Base-by-base conservation (phyloP, 2,113 vertebrate species). In the Edolisoma coerulescens region DNA sequence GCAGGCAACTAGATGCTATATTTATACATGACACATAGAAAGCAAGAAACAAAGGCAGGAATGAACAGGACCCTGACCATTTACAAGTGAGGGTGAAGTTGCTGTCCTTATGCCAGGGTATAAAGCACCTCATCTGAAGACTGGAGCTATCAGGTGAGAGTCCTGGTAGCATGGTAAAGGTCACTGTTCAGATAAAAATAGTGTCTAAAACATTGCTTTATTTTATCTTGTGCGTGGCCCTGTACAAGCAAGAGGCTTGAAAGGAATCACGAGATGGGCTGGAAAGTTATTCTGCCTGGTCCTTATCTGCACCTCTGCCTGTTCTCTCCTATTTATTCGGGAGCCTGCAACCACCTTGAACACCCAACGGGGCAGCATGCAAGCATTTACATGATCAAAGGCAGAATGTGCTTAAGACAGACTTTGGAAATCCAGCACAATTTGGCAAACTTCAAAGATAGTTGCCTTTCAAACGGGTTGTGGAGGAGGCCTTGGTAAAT, bases 401-500 rank as follows among this genome's bases (percentile, higher is more conserved):
- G 90, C 65, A 87, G 85, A 96, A 96, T 73, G 91, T 73, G 91
- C 91, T 96, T 93, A 90, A 97, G 91, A 90, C 93, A 96, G 95
- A 75, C 85, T 84, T 74, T 89, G 87, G 90, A 96, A 96, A 95
- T 87, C 76, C 96, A 96, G 90, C 88, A 94, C 73, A 90, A 42
- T 82, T 87, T 95, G 96, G 93, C 96, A 92, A 92, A 93, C 90
- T 75, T 86, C 87, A 93, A 91, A 93, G 93, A 91, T 76, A 86
- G 85, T 86, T 96, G 93, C 96, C 92, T 96, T 89, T 93, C 88
- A 92, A 90, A 78, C 10, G 95, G 89, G 87, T 65, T 97, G 94
- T 96, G 96, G 95, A 97, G 96, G 95, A 96, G 93, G 96, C 93
- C 93, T 94, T 96, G 93, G 96, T 96, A 94, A 89, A 96, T 96